These are phyloP conservation scores for Phymastichus coffea DNA, from an alignment of 1,140 invertebrate species.

Conservation along the genomic window DNA sequence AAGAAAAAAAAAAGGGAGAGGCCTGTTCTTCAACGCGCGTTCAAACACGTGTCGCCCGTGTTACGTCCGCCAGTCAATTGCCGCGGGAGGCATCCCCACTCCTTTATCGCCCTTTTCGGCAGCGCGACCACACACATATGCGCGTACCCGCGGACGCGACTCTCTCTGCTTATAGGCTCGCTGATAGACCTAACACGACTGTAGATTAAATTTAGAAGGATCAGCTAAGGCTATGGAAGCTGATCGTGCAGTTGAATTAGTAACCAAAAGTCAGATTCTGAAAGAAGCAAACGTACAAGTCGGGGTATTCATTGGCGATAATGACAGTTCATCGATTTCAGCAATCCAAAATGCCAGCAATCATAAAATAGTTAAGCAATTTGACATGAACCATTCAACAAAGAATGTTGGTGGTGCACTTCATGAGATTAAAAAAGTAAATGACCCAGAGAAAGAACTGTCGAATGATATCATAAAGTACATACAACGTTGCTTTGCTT, in stretches of 20 bases:
- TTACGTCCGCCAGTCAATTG: too few relatives aligned
- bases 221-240: slow-evolving; percentile 16
- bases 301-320: slow-evolving; percentile 4
- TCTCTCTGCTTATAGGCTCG: too few relatives aligned
- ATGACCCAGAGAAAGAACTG: background rate
- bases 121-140: too few relatives aligned
- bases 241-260: background rate
- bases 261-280: slow-evolving; percentile 6
- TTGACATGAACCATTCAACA: slow-evolving; percentile 6
- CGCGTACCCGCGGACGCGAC: too few relatives aligned
- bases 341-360: background rate
- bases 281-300: background rate
- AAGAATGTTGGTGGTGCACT: background rate
- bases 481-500: slow-evolving; percentile 7
- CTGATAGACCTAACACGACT: slow-evolving; percentile 6
- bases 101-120: too few relatives aligned
- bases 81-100: too few relatives aligned
- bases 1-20: too few relatives aligned
- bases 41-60: too few relatives aligned
- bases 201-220: slow-evolving; percentile 17
- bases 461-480: slow-evolving; percentile 1
- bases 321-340: background rate
- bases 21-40: too few relatives aligned
- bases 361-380: slow-evolving; percentile 8
- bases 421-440: background rate